Base-by-base conservation (phyloP, 2,888 invertebrate species). In the Phragmatobia fuliginosa region DNA sequence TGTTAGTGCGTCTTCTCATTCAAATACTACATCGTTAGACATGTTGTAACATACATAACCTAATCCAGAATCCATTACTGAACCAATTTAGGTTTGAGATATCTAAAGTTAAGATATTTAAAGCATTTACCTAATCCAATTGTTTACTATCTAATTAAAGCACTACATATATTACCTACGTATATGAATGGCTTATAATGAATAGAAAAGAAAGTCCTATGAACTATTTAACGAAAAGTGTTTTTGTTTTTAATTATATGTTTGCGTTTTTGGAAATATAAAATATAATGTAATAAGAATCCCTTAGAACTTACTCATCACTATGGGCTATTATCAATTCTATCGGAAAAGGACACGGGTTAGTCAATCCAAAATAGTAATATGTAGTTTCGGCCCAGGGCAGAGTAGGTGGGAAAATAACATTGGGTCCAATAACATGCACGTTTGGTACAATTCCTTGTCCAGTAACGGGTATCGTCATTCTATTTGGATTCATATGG, bases 251-350 rank as follows among this genome's bases (percentile, higher is more conserved):
- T n/a, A n/a, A n/a, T n/a, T n/a, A n/a, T n/a, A n/a, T n/a, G n/a
- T n/a, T n/a, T n/a, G n/a, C n/a, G n/a, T n/a, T n/a, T n/a, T n/a
- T n/a, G n/a, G 2, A 41, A 41, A 41, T 41, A 41, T 41, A 41
- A 41, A 41, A 41, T 16, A 18, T 41, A 41, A 41, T 25, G 1
- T 16, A 28, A 10, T 56, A 68, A 31, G 41, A 59, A 56, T 38
- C 7, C 14, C 31, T 45, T 56, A 1, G 21, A 71, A 88, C 93
- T 94, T 91, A 97, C 97, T 90, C 85, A 85, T 97, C 97, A 83
- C 96, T 96, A 86, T 97, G 97, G 28, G 96, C 91, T 88, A 97
- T 96, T 84, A 96, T 97, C 63, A 97, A 92, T 88, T 97, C 97
- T 31, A 97, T 93, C 0, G 97, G 96, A 87, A 96, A 96, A 7